A percentile compares a stretch with the other conserved stretches of the same genome.
phyloP scores from a whole-genome alignment of 1,140 invertebrate species.

The Neodiprion pinetum region DNA sequence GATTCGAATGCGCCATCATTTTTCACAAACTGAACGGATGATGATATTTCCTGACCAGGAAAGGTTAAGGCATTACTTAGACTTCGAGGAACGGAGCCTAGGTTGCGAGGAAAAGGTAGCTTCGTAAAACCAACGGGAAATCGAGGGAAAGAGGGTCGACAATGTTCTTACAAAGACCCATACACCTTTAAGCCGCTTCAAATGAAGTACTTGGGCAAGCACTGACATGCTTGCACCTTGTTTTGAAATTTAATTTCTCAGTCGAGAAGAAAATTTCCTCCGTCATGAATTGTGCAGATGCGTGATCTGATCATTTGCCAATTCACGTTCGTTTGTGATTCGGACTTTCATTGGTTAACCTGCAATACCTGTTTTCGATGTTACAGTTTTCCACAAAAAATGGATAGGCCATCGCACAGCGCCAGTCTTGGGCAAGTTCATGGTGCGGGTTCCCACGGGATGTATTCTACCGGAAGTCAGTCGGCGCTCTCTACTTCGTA shows the following conservation, averaged over 20 bases:
- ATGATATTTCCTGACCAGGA: no score
- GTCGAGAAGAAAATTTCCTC: background rate
- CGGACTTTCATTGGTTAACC: background rate
- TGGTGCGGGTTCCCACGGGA: constrained; percentile 47
- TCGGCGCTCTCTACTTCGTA: constrained; percentile 56
- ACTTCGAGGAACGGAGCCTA: no score
- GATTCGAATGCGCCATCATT: no score
- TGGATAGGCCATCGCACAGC: constrained; percentile 60
- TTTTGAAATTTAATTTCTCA: no score
- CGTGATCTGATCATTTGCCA: background rate
- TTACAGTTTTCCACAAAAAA: constrained; percentile 66
- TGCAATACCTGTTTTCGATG: background rate
- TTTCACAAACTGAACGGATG: no score
- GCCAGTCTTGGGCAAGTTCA: constrained; percentile 47
- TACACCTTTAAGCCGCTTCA: background rate
- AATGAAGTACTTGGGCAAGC: background rate
- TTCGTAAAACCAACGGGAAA: background rate
- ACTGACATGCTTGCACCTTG: no score
- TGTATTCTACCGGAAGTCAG: constrained; percentile 55
- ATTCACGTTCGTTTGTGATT: background rate
- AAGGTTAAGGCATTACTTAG: no score
- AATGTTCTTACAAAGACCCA: background rate
- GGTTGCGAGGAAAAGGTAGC: background rate
- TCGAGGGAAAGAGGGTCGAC: background rate
- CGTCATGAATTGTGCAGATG: background rate